These are phyloP conservation scores for Dasypogon diadema DNA, from an alignment of 2,888 invertebrate genomes.

Conservation along the genomic window DNA sequence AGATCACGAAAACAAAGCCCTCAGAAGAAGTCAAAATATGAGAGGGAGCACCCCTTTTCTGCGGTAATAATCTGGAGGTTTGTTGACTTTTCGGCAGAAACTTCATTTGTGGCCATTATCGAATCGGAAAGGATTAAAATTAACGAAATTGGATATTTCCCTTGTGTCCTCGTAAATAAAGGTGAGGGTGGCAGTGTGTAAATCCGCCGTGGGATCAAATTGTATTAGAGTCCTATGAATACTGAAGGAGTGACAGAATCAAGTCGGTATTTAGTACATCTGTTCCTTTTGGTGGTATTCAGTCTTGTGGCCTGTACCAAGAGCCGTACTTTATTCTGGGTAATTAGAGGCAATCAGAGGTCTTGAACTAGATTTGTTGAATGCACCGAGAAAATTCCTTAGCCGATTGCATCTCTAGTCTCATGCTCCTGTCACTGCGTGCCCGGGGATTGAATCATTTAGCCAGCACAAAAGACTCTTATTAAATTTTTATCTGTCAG, in stretches of 20 bases:
- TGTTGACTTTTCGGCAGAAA: slow-evolving; percentile 60
- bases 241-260: background rate
- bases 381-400: background rate
- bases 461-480: background rate
- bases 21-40: slow-evolving; percentile 50
- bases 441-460: background rate
- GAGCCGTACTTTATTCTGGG: background rate
- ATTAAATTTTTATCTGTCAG: slow-evolving; percentile 4
- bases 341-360: background rate
- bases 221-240: slow-evolving; percentile 33
- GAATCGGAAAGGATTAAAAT: slow-evolving; percentile 68
- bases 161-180: slow-evolving; percentile 36
- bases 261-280: slow-evolving; percentile 11
- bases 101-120: slow-evolving; percentile 63
- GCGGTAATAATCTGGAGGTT: slow-evolving; percentile 58
- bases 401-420: background rate
- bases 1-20: slow-evolving; percentile 47
- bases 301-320: background rate
- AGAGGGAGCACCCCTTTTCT: slow-evolving; percentile 51
- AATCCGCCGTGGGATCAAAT: slow-evolving; percentile 30
- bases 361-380: too few species aligned
- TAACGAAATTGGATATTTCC: slow-evolving; percentile 64
- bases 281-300: background rate
- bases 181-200: slow-evolving; percentile 13
- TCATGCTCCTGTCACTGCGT: background rate